These are phyloP conservation scores for Drosophila fulvimacula DNA, from an alignment of 2,888 invertebrate species.

Conservation along the genomic window DNA sequence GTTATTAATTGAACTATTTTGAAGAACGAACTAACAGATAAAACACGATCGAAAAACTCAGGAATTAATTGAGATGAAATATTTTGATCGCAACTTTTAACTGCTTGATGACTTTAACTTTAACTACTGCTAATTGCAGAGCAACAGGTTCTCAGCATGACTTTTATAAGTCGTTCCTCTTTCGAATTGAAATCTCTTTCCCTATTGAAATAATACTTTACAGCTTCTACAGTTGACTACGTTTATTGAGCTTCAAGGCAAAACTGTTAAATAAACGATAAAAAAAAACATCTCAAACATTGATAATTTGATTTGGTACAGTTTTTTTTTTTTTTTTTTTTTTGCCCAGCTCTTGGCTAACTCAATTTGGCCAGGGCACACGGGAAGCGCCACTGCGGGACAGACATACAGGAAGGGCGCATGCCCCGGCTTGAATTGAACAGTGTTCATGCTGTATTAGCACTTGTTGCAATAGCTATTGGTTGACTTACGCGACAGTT, in stretches of 20 bases:
- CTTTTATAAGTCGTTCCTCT: background rate
- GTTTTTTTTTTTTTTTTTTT: constrained; percentile 22
- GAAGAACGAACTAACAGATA: background rate
- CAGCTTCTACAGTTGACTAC: background rate
- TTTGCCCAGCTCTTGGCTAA: constrained; percentile 30
- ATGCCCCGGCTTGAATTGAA: constrained; percentile 23
- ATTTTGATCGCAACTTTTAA: background rate
- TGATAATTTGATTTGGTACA: constrained; percentile 55
- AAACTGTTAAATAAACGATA: background rate
- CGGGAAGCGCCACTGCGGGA: constrained; percentile 28
- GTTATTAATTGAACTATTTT: background rate
- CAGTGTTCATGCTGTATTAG: constrained; percentile 11
- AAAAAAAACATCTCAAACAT: constrained; percentile 10
- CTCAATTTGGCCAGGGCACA: constrained; percentile 46
- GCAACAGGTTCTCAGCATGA: constrained; percentile 15
- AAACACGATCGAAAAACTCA: background rate
- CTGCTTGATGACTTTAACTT: background rate
- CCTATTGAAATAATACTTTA: constrained; percentile 7
- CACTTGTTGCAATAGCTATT: constrained; percentile 44
- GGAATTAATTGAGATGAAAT: background rate
- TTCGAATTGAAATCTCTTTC: constrained; percentile 5
- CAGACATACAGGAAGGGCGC: constrained; percentile 18
- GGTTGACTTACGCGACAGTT: constrained; percentile 28
- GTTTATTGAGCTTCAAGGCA: constrained; percentile 3
- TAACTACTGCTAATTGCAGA: constrained; percentile 3